Conservation (phyloP, 2,113 vertebrate species). For the Burhinus oedicnemus region DNA sequence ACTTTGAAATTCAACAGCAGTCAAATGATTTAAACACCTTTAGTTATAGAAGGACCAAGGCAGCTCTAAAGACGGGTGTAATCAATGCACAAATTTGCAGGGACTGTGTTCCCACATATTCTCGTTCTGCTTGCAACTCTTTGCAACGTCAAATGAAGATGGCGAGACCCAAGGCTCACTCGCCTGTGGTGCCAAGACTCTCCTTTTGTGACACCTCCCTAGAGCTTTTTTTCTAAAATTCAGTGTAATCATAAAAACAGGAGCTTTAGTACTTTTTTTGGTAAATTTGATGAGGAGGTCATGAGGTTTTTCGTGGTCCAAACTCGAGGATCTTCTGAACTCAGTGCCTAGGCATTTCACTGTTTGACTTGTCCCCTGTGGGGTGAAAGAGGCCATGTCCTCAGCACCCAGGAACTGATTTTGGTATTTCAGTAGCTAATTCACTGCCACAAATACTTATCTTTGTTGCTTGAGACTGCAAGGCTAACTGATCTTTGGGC, state of each 20-base stretch:
- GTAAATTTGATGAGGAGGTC: background rate
- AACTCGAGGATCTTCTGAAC: background rate
- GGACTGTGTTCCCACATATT: background rate
- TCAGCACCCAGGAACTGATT: background rate
- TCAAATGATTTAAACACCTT: background rate
- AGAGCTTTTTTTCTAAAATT: background rate
- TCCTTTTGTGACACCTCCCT: background rate
- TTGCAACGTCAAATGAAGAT: background rate
- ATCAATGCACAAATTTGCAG: background rate
- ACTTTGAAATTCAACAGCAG: background rate
- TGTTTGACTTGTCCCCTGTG: background rate
- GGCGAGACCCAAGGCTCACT: background rate
- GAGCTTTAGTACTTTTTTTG: background rate
- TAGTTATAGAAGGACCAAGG: background rate
- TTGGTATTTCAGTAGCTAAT: background rate
- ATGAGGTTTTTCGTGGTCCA: background rate
- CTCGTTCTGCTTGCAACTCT: background rate
- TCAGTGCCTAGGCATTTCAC: background rate
- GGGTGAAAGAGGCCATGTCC: background rate
- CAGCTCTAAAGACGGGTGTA: background rate
- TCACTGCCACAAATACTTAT: background rate
- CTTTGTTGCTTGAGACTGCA: background rate
- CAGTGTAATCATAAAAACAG: background rate
- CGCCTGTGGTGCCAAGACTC: background rate
- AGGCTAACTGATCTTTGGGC: background rate